Evolutionary conservation across 2,888 invertebrate genomes (phyloP).

Genomic region (Drosophila longiperda): DNA sequence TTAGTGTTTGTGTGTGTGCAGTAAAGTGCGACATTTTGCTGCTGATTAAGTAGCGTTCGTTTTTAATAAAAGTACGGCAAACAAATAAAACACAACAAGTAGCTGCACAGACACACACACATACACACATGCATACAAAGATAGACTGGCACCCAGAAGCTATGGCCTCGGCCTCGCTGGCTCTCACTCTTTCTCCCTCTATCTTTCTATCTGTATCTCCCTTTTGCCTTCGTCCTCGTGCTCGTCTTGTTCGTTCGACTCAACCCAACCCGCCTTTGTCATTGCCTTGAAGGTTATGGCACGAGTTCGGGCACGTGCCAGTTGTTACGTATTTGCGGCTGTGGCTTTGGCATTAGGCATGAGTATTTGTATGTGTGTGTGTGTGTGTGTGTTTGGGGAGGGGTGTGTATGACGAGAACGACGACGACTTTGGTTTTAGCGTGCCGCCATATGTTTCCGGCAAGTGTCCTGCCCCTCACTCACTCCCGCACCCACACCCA

Average conservation of each 20-base stretch:
- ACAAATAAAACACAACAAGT: conserved; percentile 77
- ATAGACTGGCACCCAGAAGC: conserved; percentile 46
- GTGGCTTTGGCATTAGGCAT: conserved; percentile 54
- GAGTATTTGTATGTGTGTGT: conserved; percentile 27
- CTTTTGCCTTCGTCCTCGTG: conserved; percentile 6
- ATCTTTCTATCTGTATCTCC: background rate
- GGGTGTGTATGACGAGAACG: conserved; percentile 25
- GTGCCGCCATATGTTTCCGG: conserved; percentile 77
- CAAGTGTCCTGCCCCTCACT: conserved; percentile 64
- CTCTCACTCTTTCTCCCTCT: background rate
- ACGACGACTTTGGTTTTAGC: conserved; percentile 73
- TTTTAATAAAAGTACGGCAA: conserved; percentile 76
- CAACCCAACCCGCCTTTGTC: conserved; percentile 33
- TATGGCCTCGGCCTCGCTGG: conserved; percentile 33
- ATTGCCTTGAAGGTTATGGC: conserved; percentile 70
- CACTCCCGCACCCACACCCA: background rate
- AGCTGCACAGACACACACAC: conserved; percentile 42
- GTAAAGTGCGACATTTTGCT: conserved; percentile 79
- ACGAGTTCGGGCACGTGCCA: conserved; percentile 62
- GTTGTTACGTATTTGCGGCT: conserved; percentile 69
- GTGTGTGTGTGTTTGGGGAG: conserved; percentile 25
- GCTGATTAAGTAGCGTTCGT: conserved; percentile 80
- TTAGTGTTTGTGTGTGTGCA: conserved; percentile 46
- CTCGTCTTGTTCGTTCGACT: background rate
- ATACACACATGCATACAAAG: conserved; percentile 5